Percentiles rank a stretch among this genome's conserved stretches.
Conservation (phyloP, 1,140 invertebrate genomes). For the Drosophila jambulina region DNA sequence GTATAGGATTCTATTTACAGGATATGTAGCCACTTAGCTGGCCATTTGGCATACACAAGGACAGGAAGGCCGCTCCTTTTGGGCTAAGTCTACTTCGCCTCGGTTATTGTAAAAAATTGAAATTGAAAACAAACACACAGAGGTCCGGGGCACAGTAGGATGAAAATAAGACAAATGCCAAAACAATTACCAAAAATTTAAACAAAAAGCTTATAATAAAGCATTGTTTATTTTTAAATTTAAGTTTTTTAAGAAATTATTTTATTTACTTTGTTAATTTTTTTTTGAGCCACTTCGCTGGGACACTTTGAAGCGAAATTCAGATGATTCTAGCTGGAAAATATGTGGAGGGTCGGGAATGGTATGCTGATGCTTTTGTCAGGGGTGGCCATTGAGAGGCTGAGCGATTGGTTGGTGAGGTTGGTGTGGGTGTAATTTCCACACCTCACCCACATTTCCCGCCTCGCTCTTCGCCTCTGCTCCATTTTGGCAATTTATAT, state of each 20-base stretch:
- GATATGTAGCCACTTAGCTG: conserved; percentile 8
- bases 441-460: not conserved
- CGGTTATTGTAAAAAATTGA: conserved; percentile 46
- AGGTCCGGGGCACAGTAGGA: conserved; percentile 4
- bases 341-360: not conserved
- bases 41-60: conserved; percentile 28
- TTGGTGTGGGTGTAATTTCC: conserved; percentile 31
- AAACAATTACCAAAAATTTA: not conserved
- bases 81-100: conserved; percentile 12
- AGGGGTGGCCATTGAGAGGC: not conserved
- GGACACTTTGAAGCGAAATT: conserved; percentile 34
- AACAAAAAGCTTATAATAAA: too few species aligned
- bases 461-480: not conserved
- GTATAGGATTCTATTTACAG: not conserved
- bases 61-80: conserved; percentile 8
- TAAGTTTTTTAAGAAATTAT: too few species aligned
- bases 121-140: conserved; percentile 56
- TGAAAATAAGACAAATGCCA: not conserved
- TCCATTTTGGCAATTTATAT: conserved; percentile 60
- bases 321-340: conserved; percentile 24
- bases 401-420: conserved; percentile 33
- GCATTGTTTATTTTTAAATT: too few species aligned
- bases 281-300: conserved; percentile 2
- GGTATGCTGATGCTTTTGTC: not conserved
- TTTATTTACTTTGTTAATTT: too few species aligned